These are phyloP conservation scores for Girardia tigrina DNA, from an alignment of 2,888 invertebrate genomes.

Conservation along the genomic window DNA sequence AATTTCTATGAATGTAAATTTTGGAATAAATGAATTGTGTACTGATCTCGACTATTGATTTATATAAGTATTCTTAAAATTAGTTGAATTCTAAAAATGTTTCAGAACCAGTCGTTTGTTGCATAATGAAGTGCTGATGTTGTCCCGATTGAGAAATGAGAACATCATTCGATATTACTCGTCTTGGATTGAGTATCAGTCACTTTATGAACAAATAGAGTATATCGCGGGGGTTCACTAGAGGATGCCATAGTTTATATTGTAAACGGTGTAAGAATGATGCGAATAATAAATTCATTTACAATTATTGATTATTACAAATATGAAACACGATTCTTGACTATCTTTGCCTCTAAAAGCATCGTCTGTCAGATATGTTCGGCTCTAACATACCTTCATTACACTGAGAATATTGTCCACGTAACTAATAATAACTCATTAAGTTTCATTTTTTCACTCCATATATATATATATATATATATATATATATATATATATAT, in stretches of 20 bases:
- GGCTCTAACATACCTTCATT: neutral
- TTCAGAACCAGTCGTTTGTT: neutral
- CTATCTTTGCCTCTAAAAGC: neutral
- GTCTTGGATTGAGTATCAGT: neutral
- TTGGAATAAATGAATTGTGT: too few species aligned
- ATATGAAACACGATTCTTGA: neutral
- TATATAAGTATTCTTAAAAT: too few species aligned
- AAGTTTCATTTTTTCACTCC: too few species aligned
- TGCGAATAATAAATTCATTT: neutral
- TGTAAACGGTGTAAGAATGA: neutral
- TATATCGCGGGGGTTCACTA: neutral
- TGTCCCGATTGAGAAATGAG: neutral
- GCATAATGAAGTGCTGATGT: neutral
- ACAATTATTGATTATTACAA: neutral
- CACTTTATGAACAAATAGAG: neutral
- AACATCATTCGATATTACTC: neutral
- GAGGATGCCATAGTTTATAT: neutral
- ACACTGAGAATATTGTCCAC: neutral
- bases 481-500: too few species aligned
- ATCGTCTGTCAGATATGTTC: neutral
- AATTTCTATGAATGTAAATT: too few species aligned
- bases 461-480: too few species aligned
- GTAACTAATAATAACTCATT: too few species aligned
- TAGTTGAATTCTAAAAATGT: neutral
- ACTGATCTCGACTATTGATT: too few species aligned